phyloP scores from a whole-genome alignment of 2,113 vertebrate genomes.

The Geococcyx californianus region DNA sequence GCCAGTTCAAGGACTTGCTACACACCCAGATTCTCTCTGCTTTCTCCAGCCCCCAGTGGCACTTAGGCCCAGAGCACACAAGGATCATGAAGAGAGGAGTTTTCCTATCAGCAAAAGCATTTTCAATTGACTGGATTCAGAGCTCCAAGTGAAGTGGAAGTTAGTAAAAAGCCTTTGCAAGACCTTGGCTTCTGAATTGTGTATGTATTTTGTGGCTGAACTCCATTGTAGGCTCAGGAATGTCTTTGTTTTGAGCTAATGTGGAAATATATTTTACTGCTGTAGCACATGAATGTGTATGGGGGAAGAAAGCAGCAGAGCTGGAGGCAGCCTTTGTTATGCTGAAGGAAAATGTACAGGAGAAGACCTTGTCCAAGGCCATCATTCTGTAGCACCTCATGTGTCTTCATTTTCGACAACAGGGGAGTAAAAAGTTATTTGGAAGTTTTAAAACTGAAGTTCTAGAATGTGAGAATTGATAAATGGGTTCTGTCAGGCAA shows the following conservation, averaged over 20 bases:
- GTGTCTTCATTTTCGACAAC: neutral
- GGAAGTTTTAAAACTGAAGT: neutral
- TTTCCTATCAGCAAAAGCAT: neutral
- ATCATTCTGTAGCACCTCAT: neutral
- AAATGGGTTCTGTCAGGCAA: neutral
- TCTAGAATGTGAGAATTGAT: neutral
- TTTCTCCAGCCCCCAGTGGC: neutral
- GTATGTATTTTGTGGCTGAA: neutral
- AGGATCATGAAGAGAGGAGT: neutral
- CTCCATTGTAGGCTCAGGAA: neutral
- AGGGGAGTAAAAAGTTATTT: neutral
- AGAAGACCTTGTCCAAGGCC: neutral
- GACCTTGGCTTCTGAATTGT: neutral
- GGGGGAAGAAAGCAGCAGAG: neutral
- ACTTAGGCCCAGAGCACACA: rapidly evolving
- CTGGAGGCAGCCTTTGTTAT: neutral
- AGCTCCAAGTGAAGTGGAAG: neutral
- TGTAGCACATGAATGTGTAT: neutral
- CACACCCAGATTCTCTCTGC: neutral
- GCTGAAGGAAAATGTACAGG: neutral
- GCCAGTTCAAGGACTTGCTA: neutral
- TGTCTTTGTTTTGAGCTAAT: neutral
- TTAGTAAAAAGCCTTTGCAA: neutral
- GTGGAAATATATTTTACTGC: rapidly evolving
- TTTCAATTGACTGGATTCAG: neutral